phyloP scores from a whole-genome alignment of 2,888 invertebrate genomes.

The Thysanoteuthis rhombus region DNA sequence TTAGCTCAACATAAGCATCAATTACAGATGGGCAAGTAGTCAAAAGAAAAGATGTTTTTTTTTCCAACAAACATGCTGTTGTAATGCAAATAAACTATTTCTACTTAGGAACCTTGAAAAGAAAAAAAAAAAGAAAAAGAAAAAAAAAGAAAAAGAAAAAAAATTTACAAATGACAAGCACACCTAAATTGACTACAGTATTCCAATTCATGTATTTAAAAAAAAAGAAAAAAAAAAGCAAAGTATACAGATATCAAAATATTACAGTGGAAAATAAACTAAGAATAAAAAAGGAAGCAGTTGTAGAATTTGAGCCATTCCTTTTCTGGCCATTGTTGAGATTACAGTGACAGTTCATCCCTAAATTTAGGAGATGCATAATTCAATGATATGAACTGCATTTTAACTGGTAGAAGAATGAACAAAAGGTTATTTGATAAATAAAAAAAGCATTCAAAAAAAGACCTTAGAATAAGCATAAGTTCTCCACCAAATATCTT shows the following conservation, averaged over 20 bases:
- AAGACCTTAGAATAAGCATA: not conserved
- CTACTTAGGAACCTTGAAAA: not conserved
- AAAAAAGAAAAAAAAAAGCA: too few species aligned
- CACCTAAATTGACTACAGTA: not conserved
- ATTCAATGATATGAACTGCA: too few species aligned
- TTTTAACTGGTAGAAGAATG: not conserved
- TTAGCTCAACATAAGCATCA: not conserved
- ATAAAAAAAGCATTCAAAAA: not conserved
- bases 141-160: too few species aligned
- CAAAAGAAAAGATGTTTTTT: not conserved
- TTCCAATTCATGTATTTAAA: not conserved
- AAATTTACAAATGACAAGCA: not conserved
- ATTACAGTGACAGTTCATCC: not conserved
- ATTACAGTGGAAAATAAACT: not conserved
- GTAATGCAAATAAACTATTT: not conserved
- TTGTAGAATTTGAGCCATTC: not conserved
- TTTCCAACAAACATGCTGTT: not conserved
- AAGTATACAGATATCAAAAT: not conserved
- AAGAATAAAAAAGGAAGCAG: not conserved
- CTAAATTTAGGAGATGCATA: not conserved
- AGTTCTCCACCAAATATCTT: not conserved
- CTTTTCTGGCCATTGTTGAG: not conserved
- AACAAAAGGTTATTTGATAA: not conserved
- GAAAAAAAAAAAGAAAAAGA: too few species aligned
- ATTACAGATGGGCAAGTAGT: not conserved